Conservation (phyloP, 2,888 invertebrate genomes). For the Mesoligia furuncula region DNA sequence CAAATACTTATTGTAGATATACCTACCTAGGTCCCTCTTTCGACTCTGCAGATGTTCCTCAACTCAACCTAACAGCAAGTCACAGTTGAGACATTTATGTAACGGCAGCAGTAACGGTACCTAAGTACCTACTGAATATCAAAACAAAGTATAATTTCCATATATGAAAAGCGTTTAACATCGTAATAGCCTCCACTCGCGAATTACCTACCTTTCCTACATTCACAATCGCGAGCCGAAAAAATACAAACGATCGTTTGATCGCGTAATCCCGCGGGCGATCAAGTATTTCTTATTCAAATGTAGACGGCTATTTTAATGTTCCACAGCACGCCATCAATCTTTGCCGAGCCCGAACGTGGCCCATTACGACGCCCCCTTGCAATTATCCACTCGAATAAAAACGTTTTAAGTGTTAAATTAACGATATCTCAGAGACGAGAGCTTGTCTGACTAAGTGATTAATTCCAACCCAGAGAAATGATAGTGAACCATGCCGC, state of each 20-base stretch:
- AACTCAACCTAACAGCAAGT: slow-evolving; percentile 2
- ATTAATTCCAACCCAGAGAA: slow-evolving; percentile 82
- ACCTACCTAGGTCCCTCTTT: not conserved
- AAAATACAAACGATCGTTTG: slow-evolving; percentile 81
- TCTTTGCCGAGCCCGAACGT: slow-evolving; percentile 86
- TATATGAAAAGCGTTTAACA: slow-evolving; percentile 52
- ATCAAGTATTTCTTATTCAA: slow-evolving; percentile 87
- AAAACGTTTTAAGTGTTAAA: slow-evolving; percentile 90
- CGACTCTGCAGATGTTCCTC: not conserved
- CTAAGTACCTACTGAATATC: slow-evolving; percentile 34
- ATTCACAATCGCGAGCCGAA: slow-evolving; percentile 69
- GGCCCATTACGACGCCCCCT: slow-evolving; percentile 86
- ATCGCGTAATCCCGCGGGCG: slow-evolving; percentile 82
- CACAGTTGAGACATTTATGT: slow-evolving; percentile 16
- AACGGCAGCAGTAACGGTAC: slow-evolving; percentile 29
- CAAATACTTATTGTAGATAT: not conserved
- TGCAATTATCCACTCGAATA: slow-evolving; percentile 89
- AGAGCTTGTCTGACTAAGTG: slow-evolving; percentile 86
- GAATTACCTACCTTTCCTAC: slow-evolving; percentile 57
- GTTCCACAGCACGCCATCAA: slow-evolving; percentile 87
- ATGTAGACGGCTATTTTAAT: slow-evolving; percentile 87
- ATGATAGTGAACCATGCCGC: slow-evolving; percentile 76
- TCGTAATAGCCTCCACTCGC: slow-evolving; percentile 50
- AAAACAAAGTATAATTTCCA: slow-evolving; percentile 51
- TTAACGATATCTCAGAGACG: slow-evolving; percentile 88